phyloP scores from a whole-genome alignment of 2,113 vertebrate genomes.

The Ammospiza nelsoni region DNA sequence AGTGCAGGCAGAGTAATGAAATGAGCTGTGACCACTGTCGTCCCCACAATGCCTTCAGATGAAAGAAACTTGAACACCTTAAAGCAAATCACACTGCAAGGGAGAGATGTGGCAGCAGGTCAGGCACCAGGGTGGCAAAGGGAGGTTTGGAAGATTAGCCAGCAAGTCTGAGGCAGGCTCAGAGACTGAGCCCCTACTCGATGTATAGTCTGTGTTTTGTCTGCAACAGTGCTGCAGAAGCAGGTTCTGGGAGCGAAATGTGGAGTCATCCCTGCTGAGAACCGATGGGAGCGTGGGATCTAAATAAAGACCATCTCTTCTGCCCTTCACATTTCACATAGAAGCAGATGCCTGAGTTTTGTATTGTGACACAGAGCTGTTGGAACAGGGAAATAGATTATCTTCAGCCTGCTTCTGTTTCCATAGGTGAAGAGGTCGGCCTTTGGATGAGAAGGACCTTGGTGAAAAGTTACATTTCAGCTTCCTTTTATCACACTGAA shows the following conservation, averaged over 20 bases:
- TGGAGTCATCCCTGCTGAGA: neutral
- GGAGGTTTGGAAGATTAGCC: neutral
- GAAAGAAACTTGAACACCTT: neutral
- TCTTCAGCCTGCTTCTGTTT: neutral
- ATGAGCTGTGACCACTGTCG: neutral
- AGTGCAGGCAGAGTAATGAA: neutral
- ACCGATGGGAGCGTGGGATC: rapidly evolving
- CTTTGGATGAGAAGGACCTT: neutral
- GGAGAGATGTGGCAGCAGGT: neutral
- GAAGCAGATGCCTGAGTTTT: neutral
- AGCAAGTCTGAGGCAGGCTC: neutral
- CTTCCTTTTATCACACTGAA: neutral
- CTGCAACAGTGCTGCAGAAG: neutral
- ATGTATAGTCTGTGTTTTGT: neutral
- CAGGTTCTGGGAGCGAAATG: neutral
- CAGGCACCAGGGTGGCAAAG: neutral
- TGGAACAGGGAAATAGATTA: neutral
- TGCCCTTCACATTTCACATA: neutral
- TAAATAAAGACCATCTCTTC: neutral
- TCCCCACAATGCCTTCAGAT: neutral
- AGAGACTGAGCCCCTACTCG: neutral
- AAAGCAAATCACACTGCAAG: neutral
- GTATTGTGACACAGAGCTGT: neutral
- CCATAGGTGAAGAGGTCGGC: neutral
- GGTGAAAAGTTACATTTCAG: neutral